Base-by-base conservation (phyloP, 1,140 invertebrate genomes). In the Diplogasteroides magnus region DNA sequence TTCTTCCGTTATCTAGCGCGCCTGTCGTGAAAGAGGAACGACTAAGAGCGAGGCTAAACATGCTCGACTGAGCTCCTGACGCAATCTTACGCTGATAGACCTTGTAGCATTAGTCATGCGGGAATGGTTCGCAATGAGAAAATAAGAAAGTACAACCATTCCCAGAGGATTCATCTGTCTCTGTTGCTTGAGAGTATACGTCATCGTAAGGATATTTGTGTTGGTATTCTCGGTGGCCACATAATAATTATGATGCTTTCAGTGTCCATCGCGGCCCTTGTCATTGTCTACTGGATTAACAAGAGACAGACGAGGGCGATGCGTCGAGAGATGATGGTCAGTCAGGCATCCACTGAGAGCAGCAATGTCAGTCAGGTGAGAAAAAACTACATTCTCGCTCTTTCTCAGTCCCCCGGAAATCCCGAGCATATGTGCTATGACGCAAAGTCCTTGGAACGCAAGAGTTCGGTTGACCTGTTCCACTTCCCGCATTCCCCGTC, bases 161-260 rank as follows among this genome's bases (percentile, higher is more conserved):
- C 19, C 19, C 6, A 48, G 37, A 11, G 37, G 19, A 19, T 48
- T 48, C 37, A 11, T 48, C 19, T 11, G 37, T 48, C 19, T 48
- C 19, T 48, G 37, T 19, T 11, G 6, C 6, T 11, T 48, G 6
- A 48, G 37, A 48, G 19, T 48, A 48, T 48, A 48, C 19, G 19
- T 48, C 6, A 48, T 48, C 19, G 6, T 11, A 48, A 48, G 19
- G 19, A 48, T 48, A n/a, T n/a, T n/a, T 58, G 66, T 14, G 56
- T 67, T 6, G 28, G 15, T 62, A 60, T 61, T n/a, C 62, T 67
- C 19, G 62, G 14, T 13, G 13, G 37, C n/a, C 61, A 13, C 64
- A 67, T 60, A 67, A 11, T 23, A 31, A 14, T 2, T 2, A 68
- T 26, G 26, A 27, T 26, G 23, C 29, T 25, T 26, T 66, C 2